Conservation (phyloP, 1,140 invertebrate genomes). For the Diorhabda sublineata region DNA sequence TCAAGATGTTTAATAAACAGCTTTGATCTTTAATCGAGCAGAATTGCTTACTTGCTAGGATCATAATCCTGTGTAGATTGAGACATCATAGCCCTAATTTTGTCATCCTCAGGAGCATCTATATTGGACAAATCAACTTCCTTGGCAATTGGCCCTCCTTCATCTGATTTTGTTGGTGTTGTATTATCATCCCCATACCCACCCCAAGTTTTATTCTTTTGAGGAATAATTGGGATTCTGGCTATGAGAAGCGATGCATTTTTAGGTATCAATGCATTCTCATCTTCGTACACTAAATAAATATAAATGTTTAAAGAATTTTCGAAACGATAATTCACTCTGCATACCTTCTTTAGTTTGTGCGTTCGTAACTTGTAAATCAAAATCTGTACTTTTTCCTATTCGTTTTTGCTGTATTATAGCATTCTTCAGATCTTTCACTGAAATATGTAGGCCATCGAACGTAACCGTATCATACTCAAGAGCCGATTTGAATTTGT, state of each 20-base stretch:
- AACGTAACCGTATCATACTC: constrained; percentile 95
- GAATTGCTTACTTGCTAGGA: constrained; percentile 76
- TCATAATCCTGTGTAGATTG: constrained; percentile 96
- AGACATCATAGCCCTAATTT: constrained; percentile 94
- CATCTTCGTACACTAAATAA: constrained; percentile 84
- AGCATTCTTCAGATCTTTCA: constrained; percentile 88
- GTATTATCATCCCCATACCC: constrained; percentile 45
- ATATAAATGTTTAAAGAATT: background rate
- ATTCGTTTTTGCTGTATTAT: constrained; percentile 94
- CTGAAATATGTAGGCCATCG: constrained; percentile 93
- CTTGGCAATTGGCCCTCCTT: constrained; percentile 51
- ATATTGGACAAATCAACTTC: constrained; percentile 82
- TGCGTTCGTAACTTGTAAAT: constrained; percentile 94
- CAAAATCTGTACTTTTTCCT: constrained; percentile 90
- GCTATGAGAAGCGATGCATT: constrained; percentile 96
- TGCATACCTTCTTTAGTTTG: constrained; percentile 91
- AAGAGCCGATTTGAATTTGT: constrained; percentile 95
- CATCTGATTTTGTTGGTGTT: constrained; percentile 52
- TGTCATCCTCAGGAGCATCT: constrained; percentile 93
- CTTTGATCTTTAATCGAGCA: too few species aligned
- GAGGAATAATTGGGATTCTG: constrained; percentile 75
- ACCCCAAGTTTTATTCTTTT: constrained; percentile 71
- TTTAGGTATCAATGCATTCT: constrained; percentile 87
- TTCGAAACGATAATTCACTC: constrained; percentile 1
- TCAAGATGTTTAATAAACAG: too few species aligned